Evolutionary conservation across 2,888 invertebrate genomes (phyloP).

Genomic region (Oscheius sp.): DNA sequence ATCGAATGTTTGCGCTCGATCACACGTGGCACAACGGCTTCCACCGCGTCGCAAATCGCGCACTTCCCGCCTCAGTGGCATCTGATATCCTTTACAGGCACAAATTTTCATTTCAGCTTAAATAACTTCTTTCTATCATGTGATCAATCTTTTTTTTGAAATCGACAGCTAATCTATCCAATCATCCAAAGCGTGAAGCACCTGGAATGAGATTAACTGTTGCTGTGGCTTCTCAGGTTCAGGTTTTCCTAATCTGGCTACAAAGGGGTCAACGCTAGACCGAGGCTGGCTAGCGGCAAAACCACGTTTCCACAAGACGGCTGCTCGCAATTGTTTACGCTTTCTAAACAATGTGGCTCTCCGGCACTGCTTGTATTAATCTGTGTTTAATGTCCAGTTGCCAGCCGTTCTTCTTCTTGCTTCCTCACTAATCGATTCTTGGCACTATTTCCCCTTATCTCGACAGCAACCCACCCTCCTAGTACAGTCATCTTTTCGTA

Average conservation of each 20-base stretch:
- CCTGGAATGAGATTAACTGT: conserved; percentile 20
- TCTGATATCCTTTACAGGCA: conserved; percentile 18
- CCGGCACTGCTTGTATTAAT: conserved; percentile 13
- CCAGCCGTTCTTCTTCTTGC: background rate
- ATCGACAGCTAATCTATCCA: background rate
- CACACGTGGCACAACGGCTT: conserved; percentile 36
- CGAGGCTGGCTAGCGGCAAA: no score
- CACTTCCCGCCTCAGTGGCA: conserved; percentile 31
- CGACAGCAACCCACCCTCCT: background rate
- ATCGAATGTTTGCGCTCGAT: conserved; percentile 36
- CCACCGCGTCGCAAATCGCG: conserved; percentile 30
- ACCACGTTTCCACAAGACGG: background rate
- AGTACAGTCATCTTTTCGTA: background rate
- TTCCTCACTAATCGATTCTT: conserved; percentile 4
- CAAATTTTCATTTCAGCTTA: background rate
- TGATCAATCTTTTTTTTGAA: background rate
- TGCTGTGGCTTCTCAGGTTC: conserved; percentile 1
- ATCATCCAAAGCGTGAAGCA: background rate
- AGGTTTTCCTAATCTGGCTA: conserved; percentile 26
- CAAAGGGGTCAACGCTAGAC: conserved; percentile 26
- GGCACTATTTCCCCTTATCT: conserved; percentile 1
- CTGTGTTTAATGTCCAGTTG: background rate
- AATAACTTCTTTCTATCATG: background rate
- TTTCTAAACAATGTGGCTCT: conserved; percentile 16
- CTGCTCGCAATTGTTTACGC: conserved; percentile 10